phyloP scores from a whole-genome alignment of 2,797 vertebrate species.

The Vipera latastei region DNA sequence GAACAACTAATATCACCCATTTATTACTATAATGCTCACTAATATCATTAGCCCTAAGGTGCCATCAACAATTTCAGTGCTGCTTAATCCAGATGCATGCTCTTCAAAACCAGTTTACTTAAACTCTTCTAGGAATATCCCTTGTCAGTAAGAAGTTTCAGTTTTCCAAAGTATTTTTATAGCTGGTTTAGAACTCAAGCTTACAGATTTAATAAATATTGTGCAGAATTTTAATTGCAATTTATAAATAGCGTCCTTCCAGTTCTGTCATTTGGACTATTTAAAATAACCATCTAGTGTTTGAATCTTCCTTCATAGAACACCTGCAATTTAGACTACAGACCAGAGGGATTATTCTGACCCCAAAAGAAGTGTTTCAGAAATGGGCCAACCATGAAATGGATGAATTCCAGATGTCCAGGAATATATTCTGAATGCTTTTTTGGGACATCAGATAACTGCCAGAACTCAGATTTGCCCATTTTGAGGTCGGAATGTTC shows the following conservation, averaged over 20 bases:
- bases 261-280: neutral
- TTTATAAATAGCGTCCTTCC: neutral
- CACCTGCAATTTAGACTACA: neutral
- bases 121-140: neutral
- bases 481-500: neutral
- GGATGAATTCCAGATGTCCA: neutral
- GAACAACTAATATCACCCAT: conserved; percentile 51
- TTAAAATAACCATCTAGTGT: neutral
- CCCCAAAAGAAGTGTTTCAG: neutral
- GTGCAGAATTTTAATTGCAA: neutral
- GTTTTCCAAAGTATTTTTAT: neutral
- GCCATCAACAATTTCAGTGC: neutral
- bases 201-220: neutral
- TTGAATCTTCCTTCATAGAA: neutral
- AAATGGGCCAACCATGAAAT: neutral
- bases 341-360: neutral
- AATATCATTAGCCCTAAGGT: conserved; percentile 42
- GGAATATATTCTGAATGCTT: neutral
- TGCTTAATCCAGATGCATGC: neutral
- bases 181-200: neutral
- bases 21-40: conserved; percentile 44
- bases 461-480: neutral
- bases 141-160: neutral
- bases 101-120: neutral
- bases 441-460: neutral